Conservation (phyloP, 2,797 vertebrate species). For the Gastrophryne carolinensis region DNA sequence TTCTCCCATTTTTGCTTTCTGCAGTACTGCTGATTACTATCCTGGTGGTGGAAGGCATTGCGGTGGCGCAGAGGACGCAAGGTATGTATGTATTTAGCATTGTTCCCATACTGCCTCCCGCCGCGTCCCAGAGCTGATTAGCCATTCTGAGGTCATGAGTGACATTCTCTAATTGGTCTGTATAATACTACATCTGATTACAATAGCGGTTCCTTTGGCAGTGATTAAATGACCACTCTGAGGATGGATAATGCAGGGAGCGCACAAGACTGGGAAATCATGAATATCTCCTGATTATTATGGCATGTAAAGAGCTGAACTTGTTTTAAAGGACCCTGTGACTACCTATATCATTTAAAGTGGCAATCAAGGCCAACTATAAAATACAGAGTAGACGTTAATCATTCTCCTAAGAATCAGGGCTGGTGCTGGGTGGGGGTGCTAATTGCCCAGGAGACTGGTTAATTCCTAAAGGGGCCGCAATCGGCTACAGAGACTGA, state of each 20-base stretch:
- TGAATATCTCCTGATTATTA: neutral
- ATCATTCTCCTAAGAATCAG: too few relatives aligned
- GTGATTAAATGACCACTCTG: neutral
- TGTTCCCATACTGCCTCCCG: neutral
- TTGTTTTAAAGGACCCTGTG: neutral
- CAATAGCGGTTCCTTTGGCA: neutral
- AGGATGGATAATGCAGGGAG: neutral
- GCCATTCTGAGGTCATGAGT: neutral
- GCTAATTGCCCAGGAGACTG: too few relatives aligned
- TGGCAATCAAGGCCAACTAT: too few relatives aligned
- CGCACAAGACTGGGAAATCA: neutral
- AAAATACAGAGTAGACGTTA: too few relatives aligned
- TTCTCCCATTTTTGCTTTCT: conserved; percentile 65
- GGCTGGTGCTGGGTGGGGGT: too few relatives aligned
- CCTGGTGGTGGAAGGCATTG: conserved; percentile 89
- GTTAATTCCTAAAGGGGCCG: too few relatives aligned
- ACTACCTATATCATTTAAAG: too few relatives aligned
- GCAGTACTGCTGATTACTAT: conserved; percentile 76
- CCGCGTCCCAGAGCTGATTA: conserved; percentile 2
- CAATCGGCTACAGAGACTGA: too few relatives aligned
- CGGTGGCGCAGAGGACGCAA: conserved; percentile 92
- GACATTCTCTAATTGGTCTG: neutral
- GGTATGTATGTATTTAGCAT: conserved; percentile 67
- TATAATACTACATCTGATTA: conserved; percentile 19
- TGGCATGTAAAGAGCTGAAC: neutral